Conservation (phyloP, 2,113 vertebrate species). For the Istiophorus platypterus region DNA sequence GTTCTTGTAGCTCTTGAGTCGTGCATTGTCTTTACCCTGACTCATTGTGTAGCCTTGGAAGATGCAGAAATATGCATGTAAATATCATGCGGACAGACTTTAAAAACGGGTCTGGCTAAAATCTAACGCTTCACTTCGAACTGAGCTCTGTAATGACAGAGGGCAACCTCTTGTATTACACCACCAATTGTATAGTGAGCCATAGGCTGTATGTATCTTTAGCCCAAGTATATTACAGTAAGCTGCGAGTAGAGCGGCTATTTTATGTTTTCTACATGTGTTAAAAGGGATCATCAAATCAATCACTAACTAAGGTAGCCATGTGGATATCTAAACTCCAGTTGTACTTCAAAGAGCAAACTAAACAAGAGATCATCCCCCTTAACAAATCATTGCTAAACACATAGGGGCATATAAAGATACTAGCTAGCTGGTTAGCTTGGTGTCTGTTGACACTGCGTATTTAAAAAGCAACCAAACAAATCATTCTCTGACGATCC, state of each 20-base stretch:
- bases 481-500: not conserved
- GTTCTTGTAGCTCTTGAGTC: constrained; percentile 99
- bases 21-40: constrained; percentile 96
- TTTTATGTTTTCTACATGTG: not conserved
- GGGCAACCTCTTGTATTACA: not conserved
- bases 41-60: constrained; percentile 91
- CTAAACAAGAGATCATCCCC: not conserved
- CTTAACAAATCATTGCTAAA: constrained; percentile 16
- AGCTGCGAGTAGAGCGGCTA: not conserved
- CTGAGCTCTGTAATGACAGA: not conserved
- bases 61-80: not conserved
- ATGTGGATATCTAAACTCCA: not conserved
- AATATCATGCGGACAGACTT: not conserved
- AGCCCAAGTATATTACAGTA: not conserved
- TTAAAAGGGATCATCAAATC: not conserved
- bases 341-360: not conserved
- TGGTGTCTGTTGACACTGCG: constrained; percentile 9
- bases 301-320: not conserved
- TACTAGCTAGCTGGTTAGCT: constrained; percentile 61
- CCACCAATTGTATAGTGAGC: not conserved
- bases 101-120: not conserved
- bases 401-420: constrained; percentile 50
- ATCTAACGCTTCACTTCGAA: not conserved
- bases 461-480: not conserved
- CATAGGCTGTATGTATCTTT: not conserved